Base-by-base conservation (phyloP, 2,888 invertebrate species). In the Sphecodes monilicornis region DNA sequence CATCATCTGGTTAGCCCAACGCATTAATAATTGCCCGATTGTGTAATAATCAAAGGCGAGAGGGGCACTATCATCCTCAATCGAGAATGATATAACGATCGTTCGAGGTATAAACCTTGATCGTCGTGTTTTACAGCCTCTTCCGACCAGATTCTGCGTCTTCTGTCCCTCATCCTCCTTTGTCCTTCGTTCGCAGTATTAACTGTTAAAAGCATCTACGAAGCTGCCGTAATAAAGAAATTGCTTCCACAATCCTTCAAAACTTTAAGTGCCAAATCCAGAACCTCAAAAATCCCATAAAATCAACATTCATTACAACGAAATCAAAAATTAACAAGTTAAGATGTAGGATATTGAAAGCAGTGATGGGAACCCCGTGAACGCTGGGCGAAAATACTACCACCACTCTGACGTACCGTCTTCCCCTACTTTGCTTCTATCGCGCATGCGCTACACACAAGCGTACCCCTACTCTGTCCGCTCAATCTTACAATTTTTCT, bases 31-130 rank as follows among this genome's bases (percentile, higher is more conserved):
- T 85, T 73, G 80, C 50, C 26, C 77, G 84, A 86, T 86, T 84
- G 85, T 86, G 80, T 78, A 80, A 85, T 81, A 84, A 86, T 84
- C 84, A 81, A 81, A 68, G 60, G 70, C 75, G 46, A 72, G 75
- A 82, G 72, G 77, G 74, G 46, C 77, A 54, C n/a, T 71, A 82
- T 84, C 77, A 64, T 82, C 36, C 73, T 77, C 50, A n/a, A 64
- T 77, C 83, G 73, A 74, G 72, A 18, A 82, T 74, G 83, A 76
- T 69, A 83, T 76, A 81, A 76, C 72, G 41, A 64, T 46, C 69
- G 36, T 39, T 54, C 43, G 50, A 71, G 50, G 75, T 75, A 57
- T 46, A 80, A 41, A 50, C 64, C 69, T 60, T 68, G 76, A 69
- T 76, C 76, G 50, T n/a, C 68, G 36, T 5, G 36, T 66, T 46